Evolutionary conservation across 2,888 invertebrate genomes (phyloP).

Genomic region (Phasia obesa): DNA sequence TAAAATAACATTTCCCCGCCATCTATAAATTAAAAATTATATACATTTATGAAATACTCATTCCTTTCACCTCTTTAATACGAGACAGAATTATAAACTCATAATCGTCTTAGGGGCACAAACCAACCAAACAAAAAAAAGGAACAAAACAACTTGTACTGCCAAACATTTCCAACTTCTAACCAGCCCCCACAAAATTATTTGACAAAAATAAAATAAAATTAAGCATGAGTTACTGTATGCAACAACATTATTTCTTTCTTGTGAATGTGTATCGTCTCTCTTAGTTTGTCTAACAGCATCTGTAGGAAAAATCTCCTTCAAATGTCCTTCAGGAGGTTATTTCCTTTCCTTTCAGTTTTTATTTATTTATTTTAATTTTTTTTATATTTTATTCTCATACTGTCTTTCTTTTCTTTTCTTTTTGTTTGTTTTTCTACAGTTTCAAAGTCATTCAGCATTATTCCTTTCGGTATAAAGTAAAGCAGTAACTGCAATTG

Average conservation of each 20-base stretch:
- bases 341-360: conserved; percentile 49
- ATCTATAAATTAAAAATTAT: conserved; percentile 2
- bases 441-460: conserved; percentile 65
- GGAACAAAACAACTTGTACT: conserved; percentile 6
- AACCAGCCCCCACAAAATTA: conserved; percentile 7
- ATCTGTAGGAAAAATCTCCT: conserved; percentile 75
- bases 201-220: conserved; percentile 40
- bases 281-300: conserved; percentile 32
- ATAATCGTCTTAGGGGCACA: conserved; percentile 52
- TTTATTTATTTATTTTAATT: conserved; percentile 29
- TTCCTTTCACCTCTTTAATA: background rate
- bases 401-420: conserved; percentile 24
- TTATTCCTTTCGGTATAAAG: conserved; percentile 25
- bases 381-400: conserved; percentile 29
- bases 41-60: background rate
- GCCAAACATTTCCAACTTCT: background rate
- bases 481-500: conserved; percentile 39
- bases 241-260: conserved; percentile 34
- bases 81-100: conserved; percentile 23
- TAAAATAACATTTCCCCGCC: conserved; percentile 22
- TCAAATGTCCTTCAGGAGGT: conserved; percentile 81
- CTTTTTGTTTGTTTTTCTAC: conserved; percentile 45
- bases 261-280: conserved; percentile 3
- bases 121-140: background rate
- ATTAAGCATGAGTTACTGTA: conserved; percentile 37